phyloP scores from a whole-genome alignment of 2,797 vertebrate species.

The Malacoraja senta region DNA sequence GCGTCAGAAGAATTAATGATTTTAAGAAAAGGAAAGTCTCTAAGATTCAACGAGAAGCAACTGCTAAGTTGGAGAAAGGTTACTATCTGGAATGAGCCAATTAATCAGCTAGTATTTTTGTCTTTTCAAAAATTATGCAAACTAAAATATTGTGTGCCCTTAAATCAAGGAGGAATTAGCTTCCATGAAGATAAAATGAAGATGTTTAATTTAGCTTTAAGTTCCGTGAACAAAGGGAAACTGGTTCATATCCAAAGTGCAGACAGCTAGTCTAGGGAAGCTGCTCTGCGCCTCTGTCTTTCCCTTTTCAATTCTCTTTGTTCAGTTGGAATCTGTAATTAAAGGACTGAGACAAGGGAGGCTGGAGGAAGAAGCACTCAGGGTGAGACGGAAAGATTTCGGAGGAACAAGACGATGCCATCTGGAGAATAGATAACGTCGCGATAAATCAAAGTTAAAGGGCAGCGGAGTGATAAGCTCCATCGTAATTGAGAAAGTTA shows the following conservation, averaged over 20 bases:
- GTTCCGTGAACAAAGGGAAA: not conserved
- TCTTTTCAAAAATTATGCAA: not conserved
- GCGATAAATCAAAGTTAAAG: not conserved
- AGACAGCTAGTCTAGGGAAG: not conserved
- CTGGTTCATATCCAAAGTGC: not conserved
- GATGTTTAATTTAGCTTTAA: not conserved
- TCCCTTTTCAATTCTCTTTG: not conserved
- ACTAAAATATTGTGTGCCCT: not conserved
- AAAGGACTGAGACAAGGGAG: not conserved
- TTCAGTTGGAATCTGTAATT: not conserved
- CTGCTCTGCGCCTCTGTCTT: not conserved
- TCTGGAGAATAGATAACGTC: not conserved
- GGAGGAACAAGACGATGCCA: not conserved
- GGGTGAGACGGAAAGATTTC: not conserved
- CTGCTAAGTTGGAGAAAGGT: not conserved
- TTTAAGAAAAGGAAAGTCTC: not conserved
- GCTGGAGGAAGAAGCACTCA: not conserved
- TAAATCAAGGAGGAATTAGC: not conserved
- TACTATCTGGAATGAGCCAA: conserved; percentile 11
- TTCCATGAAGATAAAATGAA: not conserved
- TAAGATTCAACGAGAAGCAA: not conserved
- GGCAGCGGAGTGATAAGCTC: not conserved
- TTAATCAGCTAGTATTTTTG: not conserved
- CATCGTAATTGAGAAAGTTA: not conserved
- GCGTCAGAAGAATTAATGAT: not conserved